Conservation (phyloP, 2,113 vertebrate species). For the Channa maculata region DNA sequence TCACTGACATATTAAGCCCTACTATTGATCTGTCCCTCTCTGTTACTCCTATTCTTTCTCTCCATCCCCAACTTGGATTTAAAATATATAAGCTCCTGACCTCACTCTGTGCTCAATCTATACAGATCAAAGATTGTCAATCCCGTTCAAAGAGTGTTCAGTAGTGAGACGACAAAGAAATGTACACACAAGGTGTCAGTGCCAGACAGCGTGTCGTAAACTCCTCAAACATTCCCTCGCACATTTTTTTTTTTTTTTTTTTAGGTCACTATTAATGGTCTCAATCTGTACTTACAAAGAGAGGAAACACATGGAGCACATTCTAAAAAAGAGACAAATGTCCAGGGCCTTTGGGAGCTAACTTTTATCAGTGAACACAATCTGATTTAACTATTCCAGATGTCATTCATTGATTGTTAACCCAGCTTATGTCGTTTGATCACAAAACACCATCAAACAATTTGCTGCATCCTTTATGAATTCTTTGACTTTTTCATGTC, state of each 20-base stretch:
- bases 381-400: conserved; percentile 40
- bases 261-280: conserved; percentile 25
- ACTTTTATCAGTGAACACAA: conserved; percentile 43
- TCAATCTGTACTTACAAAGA: conserved; percentile 37
- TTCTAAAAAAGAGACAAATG: conserved; percentile 62
- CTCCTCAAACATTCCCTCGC: conserved; percentile 41
- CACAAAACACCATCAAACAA: not conserved
- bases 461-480: not conserved
- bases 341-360: conserved; percentile 21
- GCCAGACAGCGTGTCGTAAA: conserved; percentile 33
- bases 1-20: conserved; percentile 46
- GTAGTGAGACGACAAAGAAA: conserved; percentile 29
- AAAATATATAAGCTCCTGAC: conserved; percentile 50
- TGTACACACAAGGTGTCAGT: conserved; percentile 28
- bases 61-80: conserved; percentile 31
- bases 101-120: conserved; percentile 57
- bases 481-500: no score
- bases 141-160: conserved; percentile 60
- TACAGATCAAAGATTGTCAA: conserved; percentile 65
- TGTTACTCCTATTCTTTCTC: not conserved
- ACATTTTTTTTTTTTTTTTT: conserved; percentile 37
- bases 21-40: conserved; percentile 41
- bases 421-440: not conserved
- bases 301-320: conserved; percentile 36
- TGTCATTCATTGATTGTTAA: conserved; percentile 9